A percentile compares a stretch with the other conserved stretches of the same genome.
These are phyloP conservation scores for Callopanchax toddi DNA, from an alignment of 2,113 vertebrate genomes.

Conservation along the genomic window DNA sequence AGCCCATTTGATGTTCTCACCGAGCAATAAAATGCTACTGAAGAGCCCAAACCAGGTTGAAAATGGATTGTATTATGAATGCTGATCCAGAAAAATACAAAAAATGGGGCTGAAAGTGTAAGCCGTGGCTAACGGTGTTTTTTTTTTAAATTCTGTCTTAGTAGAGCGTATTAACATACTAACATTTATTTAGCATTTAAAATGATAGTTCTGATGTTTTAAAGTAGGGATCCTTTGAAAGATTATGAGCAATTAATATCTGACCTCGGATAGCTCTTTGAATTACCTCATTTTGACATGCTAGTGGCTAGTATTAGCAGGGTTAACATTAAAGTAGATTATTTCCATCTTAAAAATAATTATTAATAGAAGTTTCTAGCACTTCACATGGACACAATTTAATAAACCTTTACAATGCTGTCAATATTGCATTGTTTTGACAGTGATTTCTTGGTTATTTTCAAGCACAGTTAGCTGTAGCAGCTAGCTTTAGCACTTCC, in stretches of 20 bases:
- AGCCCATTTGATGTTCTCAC: constrained; percentile 37
- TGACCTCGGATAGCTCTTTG: background rate
- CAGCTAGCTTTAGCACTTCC: background rate
- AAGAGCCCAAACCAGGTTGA: constrained; percentile 16
- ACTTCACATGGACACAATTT: too few relatives aligned
- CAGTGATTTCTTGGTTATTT: background rate
- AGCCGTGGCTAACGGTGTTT: background rate
- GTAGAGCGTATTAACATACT: background rate
- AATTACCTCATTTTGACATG: background rate
- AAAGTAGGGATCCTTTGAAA: background rate
- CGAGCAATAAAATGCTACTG: constrained; percentile 7
- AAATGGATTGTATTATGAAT: constrained; percentile 32
- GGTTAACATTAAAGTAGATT: background rate
- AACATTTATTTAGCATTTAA: background rate
- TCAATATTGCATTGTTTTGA: background rate
- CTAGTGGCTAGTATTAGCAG: background rate
- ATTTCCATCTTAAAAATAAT: background rate
- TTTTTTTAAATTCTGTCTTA: background rate
- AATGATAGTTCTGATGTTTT: background rate
- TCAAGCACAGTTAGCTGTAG: too few relatives aligned
- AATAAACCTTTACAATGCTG: background rate
- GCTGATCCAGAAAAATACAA: constrained; percentile 12
- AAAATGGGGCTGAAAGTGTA: background rate
- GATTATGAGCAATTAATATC: background rate
- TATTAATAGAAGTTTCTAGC: too few relatives aligned